These are phyloP conservation scores for Caenorhabditis remanei DNA, from an alignment of 1,140 invertebrate genomes.

Conservation along the genomic window DNA sequence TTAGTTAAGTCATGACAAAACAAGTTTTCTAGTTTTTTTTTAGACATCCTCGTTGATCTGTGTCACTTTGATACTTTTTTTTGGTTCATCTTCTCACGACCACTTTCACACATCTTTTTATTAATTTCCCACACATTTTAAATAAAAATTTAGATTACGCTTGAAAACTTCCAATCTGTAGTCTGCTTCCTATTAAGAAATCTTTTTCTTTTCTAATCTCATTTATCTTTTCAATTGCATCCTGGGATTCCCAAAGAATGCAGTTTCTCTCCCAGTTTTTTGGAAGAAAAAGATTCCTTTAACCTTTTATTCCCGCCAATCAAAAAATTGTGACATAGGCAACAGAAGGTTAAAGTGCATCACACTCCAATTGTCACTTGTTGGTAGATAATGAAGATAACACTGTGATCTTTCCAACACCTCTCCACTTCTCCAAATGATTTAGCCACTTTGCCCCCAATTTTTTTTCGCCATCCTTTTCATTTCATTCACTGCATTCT, in stretches of 20 bases:
- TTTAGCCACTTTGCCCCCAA: constrained; percentile 35
- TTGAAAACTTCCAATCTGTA: constrained; percentile 21
- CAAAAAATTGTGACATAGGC: neutral
- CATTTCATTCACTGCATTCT: too few species aligned
- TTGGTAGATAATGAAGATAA: constrained; percentile 11
- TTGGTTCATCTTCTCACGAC: too few species aligned
- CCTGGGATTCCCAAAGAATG: constrained; percentile 19
- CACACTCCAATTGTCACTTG: constrained; percentile 3
- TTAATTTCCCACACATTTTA: neutral
- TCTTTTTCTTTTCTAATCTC: neutral
- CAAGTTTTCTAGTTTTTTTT: too few species aligned
- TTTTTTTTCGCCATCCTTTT: constrained; percentile 17
- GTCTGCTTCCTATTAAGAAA: constrained; percentile 3
- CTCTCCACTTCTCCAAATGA: neutral
- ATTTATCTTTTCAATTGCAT: constrained; percentile 36
- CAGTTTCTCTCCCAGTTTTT: constrained; percentile 1
- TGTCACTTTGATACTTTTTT: too few species aligned
- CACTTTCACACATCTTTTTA: too few species aligned
- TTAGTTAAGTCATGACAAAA: too few species aligned
- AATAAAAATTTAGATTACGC: neutral
- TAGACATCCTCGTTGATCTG: too few species aligned
- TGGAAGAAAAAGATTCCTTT: neutral
- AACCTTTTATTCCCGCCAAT: neutral
- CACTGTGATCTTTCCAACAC: constrained; percentile 17
- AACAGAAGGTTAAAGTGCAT: constrained; percentile 25